Conservation (phyloP, 2,888 invertebrate genomes). For the Drosophila neotestacea region DNA sequence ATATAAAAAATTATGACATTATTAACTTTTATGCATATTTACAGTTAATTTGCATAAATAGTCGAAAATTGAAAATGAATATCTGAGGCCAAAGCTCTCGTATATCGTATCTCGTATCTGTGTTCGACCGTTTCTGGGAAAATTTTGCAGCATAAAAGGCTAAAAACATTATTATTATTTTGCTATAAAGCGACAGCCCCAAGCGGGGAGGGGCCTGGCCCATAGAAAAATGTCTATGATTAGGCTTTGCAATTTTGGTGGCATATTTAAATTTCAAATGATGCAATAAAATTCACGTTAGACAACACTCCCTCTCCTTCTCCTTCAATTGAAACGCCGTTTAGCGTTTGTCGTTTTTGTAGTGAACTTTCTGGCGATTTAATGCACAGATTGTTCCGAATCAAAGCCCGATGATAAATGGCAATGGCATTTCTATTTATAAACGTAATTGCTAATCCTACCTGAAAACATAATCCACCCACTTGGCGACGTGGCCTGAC, state of each 20-base stretch:
- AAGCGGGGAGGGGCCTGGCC: constrained; percentile 39
- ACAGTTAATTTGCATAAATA: constrained; percentile 75
- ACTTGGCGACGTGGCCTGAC: constrained; percentile 65
- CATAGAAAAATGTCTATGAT: constrained; percentile 44
- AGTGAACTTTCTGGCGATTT: constrained; percentile 62
- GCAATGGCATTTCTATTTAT: constrained; percentile 74
- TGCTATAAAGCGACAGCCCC: constrained; percentile 46
- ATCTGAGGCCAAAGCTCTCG: constrained; percentile 34
- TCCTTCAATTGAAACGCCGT: constrained; percentile 20
- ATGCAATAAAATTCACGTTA: constrained; percentile 71
- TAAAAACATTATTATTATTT: constrained; percentile 57
- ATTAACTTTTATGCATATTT: constrained; percentile 78
- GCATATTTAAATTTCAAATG: constrained; percentile 59
- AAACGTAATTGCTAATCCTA: constrained; percentile 81
- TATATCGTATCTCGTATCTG: not conserved
- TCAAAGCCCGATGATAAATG: constrained; percentile 69
- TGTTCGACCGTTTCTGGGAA: constrained; percentile 40
- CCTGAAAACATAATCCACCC: constrained; percentile 83
- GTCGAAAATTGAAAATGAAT: constrained; percentile 80
- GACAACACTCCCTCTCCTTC: not conserved
- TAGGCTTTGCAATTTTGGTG: constrained; percentile 27
- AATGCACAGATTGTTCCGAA: constrained; percentile 45
- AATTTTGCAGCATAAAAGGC: constrained; percentile 66
- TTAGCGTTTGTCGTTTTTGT: constrained; percentile 35
- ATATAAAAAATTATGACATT: constrained; percentile 68